phyloP scores from a whole-genome alignment of 1,140 invertebrate genomes.

The Aricia agestis region DNA sequence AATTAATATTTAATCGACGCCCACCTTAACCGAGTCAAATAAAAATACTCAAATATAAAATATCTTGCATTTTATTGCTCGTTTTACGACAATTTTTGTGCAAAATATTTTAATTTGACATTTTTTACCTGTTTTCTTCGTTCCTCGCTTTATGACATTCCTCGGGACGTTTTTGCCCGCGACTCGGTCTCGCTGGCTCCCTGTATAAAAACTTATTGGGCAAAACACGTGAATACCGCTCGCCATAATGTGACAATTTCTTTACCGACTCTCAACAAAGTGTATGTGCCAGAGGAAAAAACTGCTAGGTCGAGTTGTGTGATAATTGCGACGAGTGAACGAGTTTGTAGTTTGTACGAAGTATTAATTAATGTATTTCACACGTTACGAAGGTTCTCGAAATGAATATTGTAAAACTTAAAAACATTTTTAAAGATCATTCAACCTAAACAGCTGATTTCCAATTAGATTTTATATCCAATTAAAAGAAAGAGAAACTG shows the following conservation, averaged over 20 bases:
- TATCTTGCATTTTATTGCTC: not conserved
- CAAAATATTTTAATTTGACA: slow-evolving; percentile 1
- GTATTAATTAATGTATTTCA: too few relatives aligned
- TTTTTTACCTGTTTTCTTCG: not conserved
- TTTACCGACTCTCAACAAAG: not conserved
- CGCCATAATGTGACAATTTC: not conserved
- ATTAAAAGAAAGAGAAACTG: too few relatives aligned
- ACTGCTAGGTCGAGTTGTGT: not conserved
- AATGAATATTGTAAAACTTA: too few relatives aligned
- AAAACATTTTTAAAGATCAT: too few relatives aligned
- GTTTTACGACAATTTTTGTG: not conserved
- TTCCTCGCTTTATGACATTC: not conserved
- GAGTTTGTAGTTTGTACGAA: too few relatives aligned
- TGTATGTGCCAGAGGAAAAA: not conserved
- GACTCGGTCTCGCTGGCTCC: not conserved
- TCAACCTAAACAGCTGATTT: too few relatives aligned
- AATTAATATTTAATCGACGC: not conserved
- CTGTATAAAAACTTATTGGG: not conserved
- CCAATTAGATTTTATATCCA: too few relatives aligned
- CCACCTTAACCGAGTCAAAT: not conserved
- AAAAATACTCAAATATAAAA: not conserved
- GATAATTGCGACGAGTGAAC: too few relatives aligned
- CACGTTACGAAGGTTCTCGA: too few relatives aligned
- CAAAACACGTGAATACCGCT: not conserved
- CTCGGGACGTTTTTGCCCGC: not conserved